Conservation (phyloP, 2,113 vertebrate species). For the Psilopogon haemacephalus region DNA sequence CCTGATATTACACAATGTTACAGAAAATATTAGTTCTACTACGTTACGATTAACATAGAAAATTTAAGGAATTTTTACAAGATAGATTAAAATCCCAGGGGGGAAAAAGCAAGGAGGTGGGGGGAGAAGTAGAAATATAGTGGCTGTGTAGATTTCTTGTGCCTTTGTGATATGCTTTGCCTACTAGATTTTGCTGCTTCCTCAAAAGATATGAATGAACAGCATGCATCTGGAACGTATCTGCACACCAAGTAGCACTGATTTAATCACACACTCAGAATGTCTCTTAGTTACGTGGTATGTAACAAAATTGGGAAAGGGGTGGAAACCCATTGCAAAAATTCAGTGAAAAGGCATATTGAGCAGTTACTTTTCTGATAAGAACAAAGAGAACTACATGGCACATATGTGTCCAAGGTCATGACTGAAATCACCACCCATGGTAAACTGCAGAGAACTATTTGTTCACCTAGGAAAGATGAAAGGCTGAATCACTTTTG, state of each 20-base stretch:
- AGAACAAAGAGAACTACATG: neutral
- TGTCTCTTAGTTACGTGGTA: neutral
- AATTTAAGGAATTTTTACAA: neutral
- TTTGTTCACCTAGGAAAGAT: conserved; percentile 13
- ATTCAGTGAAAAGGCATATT: neutral
- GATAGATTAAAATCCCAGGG: neutral
- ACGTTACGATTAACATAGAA: neutral
- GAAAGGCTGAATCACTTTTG: conserved; percentile 18
- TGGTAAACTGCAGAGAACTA: neutral
- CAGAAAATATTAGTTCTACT: neutral
- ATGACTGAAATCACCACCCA: conserved; percentile 3
- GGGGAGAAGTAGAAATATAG: neutral
- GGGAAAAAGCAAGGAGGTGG: too few relatives aligned
- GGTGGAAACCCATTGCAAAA: neutral
- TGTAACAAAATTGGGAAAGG: neutral
- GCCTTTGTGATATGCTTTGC: neutral
- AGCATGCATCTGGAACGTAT: neutral
- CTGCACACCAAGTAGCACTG: neutral
- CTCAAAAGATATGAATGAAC: neutral
- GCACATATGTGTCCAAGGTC: neutral
- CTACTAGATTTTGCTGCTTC: neutral
- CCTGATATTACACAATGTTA: neutral
- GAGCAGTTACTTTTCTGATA: neutral
- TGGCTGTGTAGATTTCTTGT: neutral
- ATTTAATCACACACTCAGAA: neutral